A percentile compares a stretch with the other conserved stretches of the same genome.
Evolutionary conservation across 1,140 invertebrate genomes (phyloP).

Genomic region (Macrotrachela quadricornifera): DNA sequence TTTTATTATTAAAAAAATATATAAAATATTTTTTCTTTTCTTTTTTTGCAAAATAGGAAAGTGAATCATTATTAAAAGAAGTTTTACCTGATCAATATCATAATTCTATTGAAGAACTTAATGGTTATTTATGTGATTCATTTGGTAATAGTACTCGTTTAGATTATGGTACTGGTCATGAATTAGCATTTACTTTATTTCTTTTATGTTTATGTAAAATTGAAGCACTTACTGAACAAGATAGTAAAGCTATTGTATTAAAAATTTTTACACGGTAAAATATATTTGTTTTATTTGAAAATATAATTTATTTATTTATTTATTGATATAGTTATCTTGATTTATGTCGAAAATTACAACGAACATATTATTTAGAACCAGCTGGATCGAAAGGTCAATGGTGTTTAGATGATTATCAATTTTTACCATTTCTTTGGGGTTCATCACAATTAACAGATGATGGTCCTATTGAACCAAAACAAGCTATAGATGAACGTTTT

Average conservation of each 20-base stretch:
- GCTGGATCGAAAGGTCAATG: slow-evolving; percentile 97
- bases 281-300: neutral
- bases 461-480: slow-evolving; percentile 47
- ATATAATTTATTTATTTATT: neutral
- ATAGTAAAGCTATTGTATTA: slow-evolving; percentile 51
- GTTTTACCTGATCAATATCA: too few relatives aligned
- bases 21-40: too few relatives aligned
- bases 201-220: slow-evolving; percentile 81
- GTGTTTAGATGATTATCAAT: slow-evolving; percentile 95
- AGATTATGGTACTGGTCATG: slow-evolving; percentile 97
- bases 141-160: slow-evolving; percentile 91
- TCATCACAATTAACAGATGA: slow-evolving; percentile 49
- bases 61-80: too few relatives aligned
- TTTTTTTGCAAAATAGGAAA: too few relatives aligned
- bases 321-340: slow-evolving; percentile 51
- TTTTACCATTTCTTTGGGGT: slow-evolving; percentile 94
- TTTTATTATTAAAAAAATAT: too few relatives aligned
- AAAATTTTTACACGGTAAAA: slow-evolving; percentile 43
- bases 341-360: slow-evolving; percentile 57
- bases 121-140: slow-evolving; percentile 63
- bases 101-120: slow-evolving; percentile 41
- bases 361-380: slow-evolving; percentile 87
- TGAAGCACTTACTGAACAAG: slow-evolving; percentile 46
- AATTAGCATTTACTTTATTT: slow-evolving; percentile 87
- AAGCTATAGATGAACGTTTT: slow-evolving; percentile 60